phyloP scores from a whole-genome alignment of 2,888 invertebrate genomes.

The Latheticus oryzae region DNA sequence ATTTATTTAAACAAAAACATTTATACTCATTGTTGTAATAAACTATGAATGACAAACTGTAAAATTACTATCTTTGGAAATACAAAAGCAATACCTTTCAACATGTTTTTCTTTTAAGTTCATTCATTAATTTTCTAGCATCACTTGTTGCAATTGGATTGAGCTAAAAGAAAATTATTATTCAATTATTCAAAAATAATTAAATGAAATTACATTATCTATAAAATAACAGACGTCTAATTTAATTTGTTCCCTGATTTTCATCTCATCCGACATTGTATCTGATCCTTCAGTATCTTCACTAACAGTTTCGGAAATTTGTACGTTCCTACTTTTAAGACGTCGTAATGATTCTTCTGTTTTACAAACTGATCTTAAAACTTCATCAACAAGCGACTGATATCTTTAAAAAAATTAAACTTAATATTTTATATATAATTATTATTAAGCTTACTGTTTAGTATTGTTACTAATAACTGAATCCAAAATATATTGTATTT shows the following conservation, averaged over 20 bases:
- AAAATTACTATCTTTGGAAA: neutral
- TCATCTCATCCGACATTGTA: slow-evolving; percentile 82
- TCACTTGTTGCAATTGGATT: slow-evolving; percentile 41
- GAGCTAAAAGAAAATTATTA: slow-evolving; percentile 50
- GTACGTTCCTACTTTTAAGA: slow-evolving; percentile 71
- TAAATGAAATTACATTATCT: slow-evolving; percentile 62
- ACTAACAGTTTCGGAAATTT: slow-evolving; percentile 12
- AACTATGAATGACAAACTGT: slow-evolving; percentile 44
- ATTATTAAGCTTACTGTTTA: slow-evolving; percentile 65
- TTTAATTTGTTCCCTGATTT: slow-evolving; percentile 90
- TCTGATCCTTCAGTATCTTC: slow-evolving; percentile 59
- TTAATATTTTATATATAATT: slow-evolving; percentile 1
- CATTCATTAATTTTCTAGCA: slow-evolving; percentile 14
- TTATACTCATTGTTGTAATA: slow-evolving; percentile 49
- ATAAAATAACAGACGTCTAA: slow-evolving; percentile 86
- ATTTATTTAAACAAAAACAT: slow-evolving; percentile 44
- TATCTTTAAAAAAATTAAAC: slow-evolving; percentile 67
- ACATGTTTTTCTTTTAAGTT: slow-evolving; percentile 28
- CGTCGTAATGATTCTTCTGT: slow-evolving; percentile 94
- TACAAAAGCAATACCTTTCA: neutral
- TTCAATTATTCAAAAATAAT: slow-evolving; percentile 5
- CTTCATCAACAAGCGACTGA: slow-evolving; percentile 82
- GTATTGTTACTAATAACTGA: slow-evolving; percentile 65
- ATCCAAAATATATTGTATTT: slow-evolving; percentile 63
- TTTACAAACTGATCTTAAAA: slow-evolving; percentile 91